Evolutionary conservation across 2,113 vertebrate genomes (phyloP).

Genomic region (Cynopterus brachyotis): DNA sequence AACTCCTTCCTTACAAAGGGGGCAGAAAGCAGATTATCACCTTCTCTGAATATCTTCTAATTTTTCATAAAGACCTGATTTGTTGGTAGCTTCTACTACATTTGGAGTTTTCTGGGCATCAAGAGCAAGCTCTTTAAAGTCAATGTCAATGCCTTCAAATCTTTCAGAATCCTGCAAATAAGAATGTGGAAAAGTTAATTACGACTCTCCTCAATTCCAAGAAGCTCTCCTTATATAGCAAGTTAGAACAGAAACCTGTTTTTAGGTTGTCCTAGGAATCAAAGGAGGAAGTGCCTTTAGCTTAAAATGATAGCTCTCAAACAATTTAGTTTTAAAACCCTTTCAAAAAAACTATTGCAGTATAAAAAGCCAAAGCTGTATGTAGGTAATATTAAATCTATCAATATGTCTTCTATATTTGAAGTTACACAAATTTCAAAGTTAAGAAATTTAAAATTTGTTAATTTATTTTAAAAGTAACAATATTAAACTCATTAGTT

Average conservation of each 20-base stretch:
- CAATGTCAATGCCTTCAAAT: conserved; percentile 92
- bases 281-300: not conserved
- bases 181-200: not conserved
- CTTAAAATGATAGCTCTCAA: not conserved
- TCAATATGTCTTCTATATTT: not conserved
- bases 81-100: conserved; percentile 93
- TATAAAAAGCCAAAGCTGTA: not conserved
- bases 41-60: conserved; percentile 94
- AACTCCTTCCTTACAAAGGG: not conserved
- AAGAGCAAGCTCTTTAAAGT: conserved; percentile 92
- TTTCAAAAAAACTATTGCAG: not conserved
- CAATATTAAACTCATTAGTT: not conserved
- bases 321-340: not conserved
- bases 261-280: not conserved
- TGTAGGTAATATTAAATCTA: not conserved
- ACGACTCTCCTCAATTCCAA: not conserved
- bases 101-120: conserved; percentile 90
- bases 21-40: conserved; percentile 71
- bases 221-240: not conserved
- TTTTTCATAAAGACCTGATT: conserved; percentile 88
- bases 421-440: not conserved
- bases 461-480: not conserved
- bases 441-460: not conserved
- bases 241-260: not conserved
- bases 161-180: conserved; percentile 90